Evolutionary conservation across 2,113 vertebrate species (phyloP).

Genomic region (Origma solitaria): DNA sequence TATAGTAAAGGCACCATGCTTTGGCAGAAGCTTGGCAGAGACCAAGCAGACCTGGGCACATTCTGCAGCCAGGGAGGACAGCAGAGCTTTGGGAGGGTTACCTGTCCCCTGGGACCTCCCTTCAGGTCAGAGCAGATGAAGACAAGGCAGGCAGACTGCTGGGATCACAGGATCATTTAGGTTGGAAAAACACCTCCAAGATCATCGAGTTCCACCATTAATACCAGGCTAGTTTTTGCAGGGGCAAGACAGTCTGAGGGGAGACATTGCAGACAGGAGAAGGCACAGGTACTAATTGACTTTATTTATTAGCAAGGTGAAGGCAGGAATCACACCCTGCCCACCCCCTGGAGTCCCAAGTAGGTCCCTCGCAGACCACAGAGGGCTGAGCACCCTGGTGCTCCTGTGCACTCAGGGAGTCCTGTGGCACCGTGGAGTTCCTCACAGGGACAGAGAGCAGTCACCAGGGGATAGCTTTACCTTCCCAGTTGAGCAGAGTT

Average conservation of each 20-base stretch:
- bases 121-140: neutral
- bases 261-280: neutral
- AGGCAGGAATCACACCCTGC: neutral
- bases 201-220: neutral
- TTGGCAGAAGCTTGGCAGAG: neutral
- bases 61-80: neutral
- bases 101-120: too few relatives aligned
- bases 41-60: neutral
- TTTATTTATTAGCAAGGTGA: neutral
- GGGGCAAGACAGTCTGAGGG: neutral
- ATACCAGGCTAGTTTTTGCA: neutral
- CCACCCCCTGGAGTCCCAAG: neutral
- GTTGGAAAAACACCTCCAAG: neutral
- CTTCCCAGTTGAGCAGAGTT: conserved; percentile 62
- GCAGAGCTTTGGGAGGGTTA: neutral
- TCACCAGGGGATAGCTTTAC: conserved; percentile 69
- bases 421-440: accelerated
- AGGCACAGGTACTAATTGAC: neutral
- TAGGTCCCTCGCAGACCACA: neutral
- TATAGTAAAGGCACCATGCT: neutral
- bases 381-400: neutral
- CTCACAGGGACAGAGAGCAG: accelerated
- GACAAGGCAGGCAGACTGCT: neutral
- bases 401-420: neutral
- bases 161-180: neutral